phyloP scores from a whole-genome alignment of 2,797 vertebrate species.

The Nothura maculosa region DNA sequence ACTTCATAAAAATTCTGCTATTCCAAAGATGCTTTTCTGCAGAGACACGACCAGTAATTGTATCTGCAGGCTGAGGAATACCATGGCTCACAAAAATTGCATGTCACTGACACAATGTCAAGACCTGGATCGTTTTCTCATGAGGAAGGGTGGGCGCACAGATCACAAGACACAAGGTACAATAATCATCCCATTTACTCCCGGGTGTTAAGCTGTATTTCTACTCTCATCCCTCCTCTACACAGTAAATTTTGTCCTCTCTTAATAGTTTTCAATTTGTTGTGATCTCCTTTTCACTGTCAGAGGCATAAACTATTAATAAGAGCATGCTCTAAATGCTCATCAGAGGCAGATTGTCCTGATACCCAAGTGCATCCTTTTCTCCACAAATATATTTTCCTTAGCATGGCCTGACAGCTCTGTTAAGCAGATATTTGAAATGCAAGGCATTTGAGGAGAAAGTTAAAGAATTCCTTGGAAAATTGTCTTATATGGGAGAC shows the following conservation, averaged over 20 bases:
- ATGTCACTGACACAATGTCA: not conserved
- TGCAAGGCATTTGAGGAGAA: not conserved
- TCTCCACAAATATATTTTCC: not conserved
- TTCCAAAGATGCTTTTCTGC: not conserved
- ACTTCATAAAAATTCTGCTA: not conserved
- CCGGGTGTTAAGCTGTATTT: rapidly evolving
- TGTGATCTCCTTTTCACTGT: not conserved
- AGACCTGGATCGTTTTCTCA: not conserved
- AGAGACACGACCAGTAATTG: not conserved
- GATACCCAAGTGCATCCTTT: not conserved
- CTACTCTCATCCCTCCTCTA: not conserved
- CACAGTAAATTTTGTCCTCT: not conserved
- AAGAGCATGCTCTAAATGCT: not conserved
- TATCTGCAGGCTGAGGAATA: not conserved
- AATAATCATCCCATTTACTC: not conserved
- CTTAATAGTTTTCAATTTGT: not conserved
- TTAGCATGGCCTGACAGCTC: not conserved
- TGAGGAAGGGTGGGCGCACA: rapidly evolving
- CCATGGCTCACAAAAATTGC: not conserved
- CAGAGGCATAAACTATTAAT: not conserved
- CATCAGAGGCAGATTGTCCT: not conserved
- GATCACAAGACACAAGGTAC: not conserved
- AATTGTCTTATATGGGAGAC: constrained; percentile 26
- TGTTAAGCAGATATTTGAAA: constrained; percentile 2
- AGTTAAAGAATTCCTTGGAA: constrained; percentile 12